Base-by-base conservation (phyloP, 2,113 vertebrate species). In the Rhineura floridana region DNA sequence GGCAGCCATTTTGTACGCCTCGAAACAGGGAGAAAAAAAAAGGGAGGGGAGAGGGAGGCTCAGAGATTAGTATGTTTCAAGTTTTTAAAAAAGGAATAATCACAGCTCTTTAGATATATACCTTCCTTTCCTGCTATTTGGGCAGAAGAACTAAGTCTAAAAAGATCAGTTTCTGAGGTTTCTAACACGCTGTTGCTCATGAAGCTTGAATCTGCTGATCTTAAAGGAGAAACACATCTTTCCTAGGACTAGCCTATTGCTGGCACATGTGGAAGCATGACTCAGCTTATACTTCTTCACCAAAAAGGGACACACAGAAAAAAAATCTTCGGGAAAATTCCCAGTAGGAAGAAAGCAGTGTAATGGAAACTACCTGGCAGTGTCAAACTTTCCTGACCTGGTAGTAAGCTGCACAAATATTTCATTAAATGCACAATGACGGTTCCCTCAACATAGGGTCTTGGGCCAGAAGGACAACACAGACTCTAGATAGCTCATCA, bases 1-100 rank as follows among this genome's bases (percentile, higher is more conserved):
- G 92, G 93, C 95, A 95, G 94, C 95, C 95, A 95, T 96, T 95
- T 96, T 95, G 94, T 93, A 91, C 67, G 87, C 92, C 92, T 90
- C 25, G 88, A 92, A 93, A 93, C 92, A 88, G 90, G 92, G 94
- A 93, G 93, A 93, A 90, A 85, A 39, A 33, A 83, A 76, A n/a
- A n/a, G 33, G 19, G 21, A 39, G 91, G 93, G 84, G 93, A 92
- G 93, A 67, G 10, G 59, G 83, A 85, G 85, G 76, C 88, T 87
- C 69, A 83, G 88, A 50, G 62, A 86, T 87, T 88, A 87, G 81
- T 90, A 88, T 70, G 67, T 39, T 90, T 36, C 85, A 86, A 90
- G 0, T 81, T 94, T 94, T 90, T 77, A 90, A 93, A 91, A 91
- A 92, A 91, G 92, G 92, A 93, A 87, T 92, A 90, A 91, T 91